Percentiles rank a stretch among this genome's conserved stretches.
Evolutionary conservation across 2,797 vertebrate species (phyloP).

Genomic region (Sarcoramphus papa): DNA sequence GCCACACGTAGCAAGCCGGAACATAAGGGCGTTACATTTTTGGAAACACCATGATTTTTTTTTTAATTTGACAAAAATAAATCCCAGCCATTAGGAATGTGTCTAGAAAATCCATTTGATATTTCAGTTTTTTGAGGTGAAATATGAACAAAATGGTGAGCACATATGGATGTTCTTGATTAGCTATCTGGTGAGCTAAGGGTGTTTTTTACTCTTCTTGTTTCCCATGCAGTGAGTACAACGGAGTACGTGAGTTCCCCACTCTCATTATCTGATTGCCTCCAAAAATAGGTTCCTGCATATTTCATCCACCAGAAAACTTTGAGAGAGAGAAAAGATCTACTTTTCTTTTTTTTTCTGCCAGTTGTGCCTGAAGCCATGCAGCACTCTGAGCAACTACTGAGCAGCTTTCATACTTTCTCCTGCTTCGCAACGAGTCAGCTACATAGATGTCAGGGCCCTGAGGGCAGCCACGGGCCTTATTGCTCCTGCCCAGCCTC

Average conservation of each 20-base stretch:
- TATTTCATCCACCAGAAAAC: conserved; percentile 13
- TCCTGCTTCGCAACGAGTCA: background rate
- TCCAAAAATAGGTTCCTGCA: background rate
- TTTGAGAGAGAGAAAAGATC: conserved; percentile 2
- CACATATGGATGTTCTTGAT: background rate
- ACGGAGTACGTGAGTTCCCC: background rate
- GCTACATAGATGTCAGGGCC: background rate
- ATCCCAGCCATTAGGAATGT: background rate
- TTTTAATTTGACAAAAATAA: background rate
- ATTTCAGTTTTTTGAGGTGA: background rate
- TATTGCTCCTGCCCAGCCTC: background rate
- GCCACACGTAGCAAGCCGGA: fast-evolving
- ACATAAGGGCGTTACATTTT: background rate
- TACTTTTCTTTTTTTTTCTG: background rate
- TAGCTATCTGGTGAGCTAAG: background rate
- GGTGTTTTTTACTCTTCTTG: background rate
- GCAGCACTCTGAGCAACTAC: background rate
- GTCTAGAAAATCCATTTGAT: background rate
- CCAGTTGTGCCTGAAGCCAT: conserved; percentile 15
- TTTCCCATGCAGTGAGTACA: background rate
- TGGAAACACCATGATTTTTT: background rate
- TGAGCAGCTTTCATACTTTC: background rate
- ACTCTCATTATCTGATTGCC: background rate
- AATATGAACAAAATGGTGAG: background rate
- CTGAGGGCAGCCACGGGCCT: background rate